Evolutionary conservation across 1,140 invertebrate genomes (phyloP), one percentile per base, ranked within the genome.

Genomic region (Pteromalus puparum): DNA sequence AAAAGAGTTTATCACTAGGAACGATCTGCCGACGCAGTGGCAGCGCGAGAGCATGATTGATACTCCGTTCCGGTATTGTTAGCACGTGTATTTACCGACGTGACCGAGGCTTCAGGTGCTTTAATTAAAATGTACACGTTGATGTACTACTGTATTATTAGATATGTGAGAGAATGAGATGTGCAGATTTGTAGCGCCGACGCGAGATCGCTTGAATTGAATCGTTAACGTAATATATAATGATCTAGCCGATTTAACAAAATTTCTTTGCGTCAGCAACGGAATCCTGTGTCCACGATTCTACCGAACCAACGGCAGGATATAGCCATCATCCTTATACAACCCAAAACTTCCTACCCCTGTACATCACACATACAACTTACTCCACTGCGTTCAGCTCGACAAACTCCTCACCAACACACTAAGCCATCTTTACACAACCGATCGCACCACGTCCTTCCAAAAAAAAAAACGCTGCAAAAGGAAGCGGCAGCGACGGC

Each of bases 401-500:
- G n/a, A n/a, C n/a, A n/a, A n/a, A n/a, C n/a, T n/a, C n/a, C n/a
- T n/a, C n/a, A n/a, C n/a, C n/a, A n/a, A n/a, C n/a, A n/a, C n/a
- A n/a, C n/a, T n/a, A n/a, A 53, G 13, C 13, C 48, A 53, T 21
- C 48, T 53, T 53, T 53, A 21, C 48, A 53, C 53, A 61, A 2
- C 53, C 53, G 5, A 61, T 61, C 53, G 53, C 53, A 0, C 53
- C 38, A 48, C 1, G 21, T 18, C 48, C 0, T 34, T 5, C 34
- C 2, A 34, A 34, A 10, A 42, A 42, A 68, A 34, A 70, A 28
- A 6, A 70, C 4, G 76, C 34, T 34, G 30, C 53, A 38, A 73
- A 83, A 86, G 24, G 61, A 83, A 85, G 76, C 82, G 75, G 70
- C 82, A 78, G 72, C 28, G 83, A 72, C 84, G 83, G 77, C 84